Percentiles rank a stretch among this genome's conserved stretches.
Evolutionary conservation across 1,140 invertebrate genomes (phyloP).

Genomic region (Penaeus indicus): DNA sequence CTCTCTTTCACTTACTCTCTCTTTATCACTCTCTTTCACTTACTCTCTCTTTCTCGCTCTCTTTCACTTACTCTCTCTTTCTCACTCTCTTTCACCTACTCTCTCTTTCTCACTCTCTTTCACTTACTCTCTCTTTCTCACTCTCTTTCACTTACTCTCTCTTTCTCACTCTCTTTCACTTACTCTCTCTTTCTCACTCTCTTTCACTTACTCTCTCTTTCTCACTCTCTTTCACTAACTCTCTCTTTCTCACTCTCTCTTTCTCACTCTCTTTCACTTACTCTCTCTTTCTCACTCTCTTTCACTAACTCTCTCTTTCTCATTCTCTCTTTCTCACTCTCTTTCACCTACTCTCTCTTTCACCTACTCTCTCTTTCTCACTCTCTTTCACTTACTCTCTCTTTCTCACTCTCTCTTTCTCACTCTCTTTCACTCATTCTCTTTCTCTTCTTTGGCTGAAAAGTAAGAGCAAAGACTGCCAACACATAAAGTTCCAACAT

Average conservation of each 20-base stretch:
- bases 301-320: background rate
- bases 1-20: background rate
- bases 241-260: background rate
- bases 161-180: background rate
- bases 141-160: background rate
- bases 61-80: background rate
- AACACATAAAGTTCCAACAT: too few species aligned
- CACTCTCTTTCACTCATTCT: too few species aligned
- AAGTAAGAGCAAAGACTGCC: too few species aligned
- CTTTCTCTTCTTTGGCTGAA: too few species aligned
- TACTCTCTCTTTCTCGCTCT: background rate
- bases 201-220: background rate
- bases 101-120: too few species aligned
- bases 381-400: too few species aligned
- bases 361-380: too few species aligned
- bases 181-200: background rate
- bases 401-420: too few species aligned
- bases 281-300: background rate
- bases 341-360: too few species aligned
- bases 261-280: background rate
- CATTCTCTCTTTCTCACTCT: too few species aligned
- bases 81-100: too few species aligned
- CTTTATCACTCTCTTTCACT: background rate
- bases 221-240: background rate
- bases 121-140: background rate